Percentiles rank a stretch among this genome's conserved stretches.
phyloP scores from a whole-genome alignment of 2,797 vertebrate genomes.

The Yasuhikotakia modesta region DNA sequence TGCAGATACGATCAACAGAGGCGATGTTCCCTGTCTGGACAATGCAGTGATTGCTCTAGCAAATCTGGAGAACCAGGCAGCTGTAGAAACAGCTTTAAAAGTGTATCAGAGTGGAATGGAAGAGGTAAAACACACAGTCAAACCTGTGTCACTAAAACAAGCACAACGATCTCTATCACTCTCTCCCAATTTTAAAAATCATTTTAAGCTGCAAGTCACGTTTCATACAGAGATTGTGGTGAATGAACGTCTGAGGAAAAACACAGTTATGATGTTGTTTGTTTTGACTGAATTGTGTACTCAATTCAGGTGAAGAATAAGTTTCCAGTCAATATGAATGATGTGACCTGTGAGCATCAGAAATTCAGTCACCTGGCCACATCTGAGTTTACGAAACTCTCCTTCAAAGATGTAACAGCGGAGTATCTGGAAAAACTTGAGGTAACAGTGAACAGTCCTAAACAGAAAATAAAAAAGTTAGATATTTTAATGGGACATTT shows the following conservation, averaged over 20 bases:
- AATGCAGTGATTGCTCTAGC: conserved; percentile 63
- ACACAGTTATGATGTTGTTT: neutral
- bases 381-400: conserved; percentile 53
- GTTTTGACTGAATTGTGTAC: neutral
- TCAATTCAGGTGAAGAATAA: conserved; percentile 31
- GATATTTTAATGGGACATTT: no score
- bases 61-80: conserved; percentile 62
- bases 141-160: no score
- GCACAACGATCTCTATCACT: no score
- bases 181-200: no score
- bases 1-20: conserved; percentile 62
- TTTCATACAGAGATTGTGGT: no score
- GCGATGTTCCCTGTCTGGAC: conserved; percentile 65
- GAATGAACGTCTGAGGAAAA: no score
- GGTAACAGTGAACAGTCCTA: no score
- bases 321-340: conserved; percentile 52
- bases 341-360: conserved; percentile 61
- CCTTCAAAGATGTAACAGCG: conserved; percentile 62
- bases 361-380: conserved; percentile 52
- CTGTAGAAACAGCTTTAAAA: conserved; percentile 51
- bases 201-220: no score
- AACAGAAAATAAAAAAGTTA: no score
- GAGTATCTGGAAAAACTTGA: conserved; percentile 42
- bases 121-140: neutral
- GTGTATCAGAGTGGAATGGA: conserved; percentile 64